phyloP scores from a whole-genome alignment of 2,113 vertebrate genomes.

The Rallus limicola region DNA sequence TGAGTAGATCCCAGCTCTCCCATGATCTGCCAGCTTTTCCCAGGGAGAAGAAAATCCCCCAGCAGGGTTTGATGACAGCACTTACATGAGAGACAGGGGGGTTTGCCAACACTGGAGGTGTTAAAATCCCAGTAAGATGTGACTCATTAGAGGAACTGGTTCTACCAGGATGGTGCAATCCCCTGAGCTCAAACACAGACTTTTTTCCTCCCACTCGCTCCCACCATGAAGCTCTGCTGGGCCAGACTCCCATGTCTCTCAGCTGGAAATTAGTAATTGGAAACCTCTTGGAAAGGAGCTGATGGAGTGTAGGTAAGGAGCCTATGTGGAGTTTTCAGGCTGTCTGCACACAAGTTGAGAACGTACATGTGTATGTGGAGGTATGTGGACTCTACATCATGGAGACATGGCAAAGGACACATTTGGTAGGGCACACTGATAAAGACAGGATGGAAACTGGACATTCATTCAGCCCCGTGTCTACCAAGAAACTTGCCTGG shows the following conservation, averaged over 20 bases:
- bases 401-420: not conserved
- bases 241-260: not conserved
- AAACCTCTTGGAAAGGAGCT: not conserved
- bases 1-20: not conserved
- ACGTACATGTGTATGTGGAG: rapidly evolving
- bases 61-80: not conserved
- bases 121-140: not conserved
- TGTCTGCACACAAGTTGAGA: not conserved
- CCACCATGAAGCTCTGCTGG: not conserved
- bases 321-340: rapidly evolving
- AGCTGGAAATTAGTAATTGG: not conserved
- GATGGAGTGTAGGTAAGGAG: not conserved
- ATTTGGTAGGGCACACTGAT: not conserved
- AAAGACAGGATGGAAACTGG: not conserved
- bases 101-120: not conserved
- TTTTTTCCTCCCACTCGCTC: not conserved
- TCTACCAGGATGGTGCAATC: not conserved
- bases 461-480: not conserved
- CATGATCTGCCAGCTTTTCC: not conserved
- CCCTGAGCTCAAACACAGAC: not conserved
- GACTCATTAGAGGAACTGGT: not conserved
- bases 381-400: too few relatives aligned
- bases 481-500: not conserved
- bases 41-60: not conserved
- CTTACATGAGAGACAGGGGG: rapidly evolving